Evolutionary conservation across 2,888 invertebrate genomes (phyloP), one percentile per base, ranked within the genome.

Genomic region (Athalia circularis): DNA sequence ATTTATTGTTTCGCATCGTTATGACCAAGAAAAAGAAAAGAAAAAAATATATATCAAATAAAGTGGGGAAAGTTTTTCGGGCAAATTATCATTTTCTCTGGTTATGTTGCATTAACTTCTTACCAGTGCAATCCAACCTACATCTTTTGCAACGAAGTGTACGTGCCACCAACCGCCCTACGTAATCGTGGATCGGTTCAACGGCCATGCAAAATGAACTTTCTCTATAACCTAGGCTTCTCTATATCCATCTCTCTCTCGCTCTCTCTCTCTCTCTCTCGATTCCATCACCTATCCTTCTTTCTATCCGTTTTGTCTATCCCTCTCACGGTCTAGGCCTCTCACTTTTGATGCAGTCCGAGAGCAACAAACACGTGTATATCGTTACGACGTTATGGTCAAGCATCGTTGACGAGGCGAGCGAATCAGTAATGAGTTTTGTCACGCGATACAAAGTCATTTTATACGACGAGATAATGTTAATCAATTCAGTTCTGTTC

Each of bases 121-220:
- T 75, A 75, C 62, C 29, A 29, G 2, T 75, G 75, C 75, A 64
- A 62, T 75, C 59, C 50, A 62, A 61, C 48, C 50, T 64, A 48
- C 65, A 50, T 74, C 74, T 78, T 45, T 78, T 78, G 78, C 78
- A 78, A 78, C 74, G n/a, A 62, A 29, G 29, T 29, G 29, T 29
- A 54, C 72, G 70, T 64, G 15, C 62, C 57, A 57, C 77, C 57
- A 81, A 81, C 78, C 80, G 81, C 80, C 81, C 86, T 83, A 85
- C 86, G 87, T 87, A 87, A 87, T 84, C 84, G 85, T 87, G 15
- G 83, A 88, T 87, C 87, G 87, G 88, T 88, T 88, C 88, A 88
- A 88, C 87, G 88, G 87, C 88, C 88, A 88, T 86, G 88, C 87
- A 86, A 88, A 88, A 88, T 88, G 86, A 88, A 88, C 88, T 88